Evolutionary conservation across 2,888 invertebrate genomes (phyloP), one percentile per base, ranked within the genome.

Genomic region (Chrysopilus asiliformis): DNA sequence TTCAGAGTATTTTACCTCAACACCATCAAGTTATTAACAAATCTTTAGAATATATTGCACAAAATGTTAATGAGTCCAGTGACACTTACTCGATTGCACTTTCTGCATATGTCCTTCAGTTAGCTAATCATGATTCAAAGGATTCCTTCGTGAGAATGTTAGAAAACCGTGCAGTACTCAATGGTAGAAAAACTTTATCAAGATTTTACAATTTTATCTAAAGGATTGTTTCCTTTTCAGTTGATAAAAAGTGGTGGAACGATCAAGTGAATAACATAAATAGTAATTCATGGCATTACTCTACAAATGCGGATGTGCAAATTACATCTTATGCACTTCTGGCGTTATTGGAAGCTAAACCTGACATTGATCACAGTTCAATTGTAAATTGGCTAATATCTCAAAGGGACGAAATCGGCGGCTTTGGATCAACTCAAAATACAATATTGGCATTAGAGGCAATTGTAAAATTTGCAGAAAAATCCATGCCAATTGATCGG

Each of bases 321-420:
- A 83, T 84, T 49, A 87, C 74, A 19, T 71, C 78, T 4, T 82
- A 80, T 51, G 82, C 79, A 0, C 64, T 90, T 2, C 76, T 89
- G 35, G 74, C 83, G 0, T 74, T 71, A 57, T 49, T 74, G 31
- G 67, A 65, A 82, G 40, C 58, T 78, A 31, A 78, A 81, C 0
- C 71, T 18, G 50, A 53, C 3, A 53, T 53, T 17, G 45, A 45
- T 14, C 34, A 49, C 0, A 38, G 74, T 29, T 70, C 73, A 8
- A 74, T 79, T 2, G 67, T 79, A 1, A 70, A 76, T 36, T 86
- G 85, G 84, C 64, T 87, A 32, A 68, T 76, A 5, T 67, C 74
- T 2, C 77, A 81, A 50, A 65, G 78, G 27, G 72, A 74, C 40
- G 62, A 72, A 4, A 61, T 70, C 3, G 85, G 85, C 3, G 83